A percentile compares a stretch with the other conserved stretches of the same genome.
These are phyloP conservation scores for Stercorarius parasiticus DNA, from an alignment of 2,113 vertebrate genomes.

Conservation along the genomic window DNA sequence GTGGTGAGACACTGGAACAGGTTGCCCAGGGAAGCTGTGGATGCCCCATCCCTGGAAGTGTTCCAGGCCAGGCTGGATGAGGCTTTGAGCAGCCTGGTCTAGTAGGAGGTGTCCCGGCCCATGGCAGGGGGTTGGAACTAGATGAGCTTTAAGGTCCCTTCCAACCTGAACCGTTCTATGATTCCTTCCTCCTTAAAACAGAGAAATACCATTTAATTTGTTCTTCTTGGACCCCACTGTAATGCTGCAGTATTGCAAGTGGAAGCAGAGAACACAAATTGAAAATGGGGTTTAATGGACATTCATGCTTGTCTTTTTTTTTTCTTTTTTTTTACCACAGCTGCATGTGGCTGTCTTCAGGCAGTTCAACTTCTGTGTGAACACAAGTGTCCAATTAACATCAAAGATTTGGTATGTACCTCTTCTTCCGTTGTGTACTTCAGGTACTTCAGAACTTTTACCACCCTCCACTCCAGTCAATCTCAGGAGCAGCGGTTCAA, in stretches of 20 bases:
- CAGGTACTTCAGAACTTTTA: neutral
- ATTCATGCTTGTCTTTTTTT: neutral
- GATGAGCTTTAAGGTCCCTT: too few relatives aligned
- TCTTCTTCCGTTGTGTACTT: neutral
- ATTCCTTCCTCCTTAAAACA: neutral
- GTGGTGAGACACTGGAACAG: too few relatives aligned
- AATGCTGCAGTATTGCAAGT: neutral
- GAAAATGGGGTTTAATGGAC: neutral
- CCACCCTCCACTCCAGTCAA: neutral
- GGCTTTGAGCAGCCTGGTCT: too few relatives aligned
- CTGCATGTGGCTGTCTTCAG: slow-evolving; percentile 81
- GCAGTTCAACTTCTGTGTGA: slow-evolving; percentile 88
- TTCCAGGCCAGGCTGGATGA: too few relatives aligned
- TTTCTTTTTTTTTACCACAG: slow-evolving; percentile 61
- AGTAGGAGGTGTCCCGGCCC: too few relatives aligned
- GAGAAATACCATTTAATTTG: neutral
- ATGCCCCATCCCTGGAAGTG: too few relatives aligned
- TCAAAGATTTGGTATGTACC: slow-evolving; percentile 88
- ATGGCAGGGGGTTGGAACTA: too few relatives aligned
- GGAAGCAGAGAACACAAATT: neutral
- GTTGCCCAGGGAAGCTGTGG: too few relatives aligned
- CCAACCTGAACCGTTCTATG: too few relatives aligned
- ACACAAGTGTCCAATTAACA: slow-evolving; percentile 83
- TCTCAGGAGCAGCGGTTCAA: neutral
- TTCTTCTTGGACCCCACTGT: neutral